Percentiles rank a stretch among this genome's conserved stretches.
Evolutionary conservation across 2,888 invertebrate species (phyloP).

Genomic region (Scelioninae gen. 1): DNA sequence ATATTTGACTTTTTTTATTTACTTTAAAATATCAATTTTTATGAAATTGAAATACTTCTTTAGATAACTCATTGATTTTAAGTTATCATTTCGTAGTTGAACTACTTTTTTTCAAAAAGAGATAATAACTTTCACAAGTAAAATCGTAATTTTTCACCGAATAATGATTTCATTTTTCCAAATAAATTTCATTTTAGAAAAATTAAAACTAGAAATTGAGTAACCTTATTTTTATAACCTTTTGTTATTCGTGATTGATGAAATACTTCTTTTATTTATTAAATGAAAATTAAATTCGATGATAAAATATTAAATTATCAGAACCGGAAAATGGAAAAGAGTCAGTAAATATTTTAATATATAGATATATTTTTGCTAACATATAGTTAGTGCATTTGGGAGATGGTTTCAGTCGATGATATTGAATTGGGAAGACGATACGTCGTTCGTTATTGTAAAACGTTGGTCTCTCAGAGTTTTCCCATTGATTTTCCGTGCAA

Average conservation of each 20-base stretch:
- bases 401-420: neutral
- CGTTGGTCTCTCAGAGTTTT: neutral
- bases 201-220: too few species aligned
- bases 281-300: slow-evolving; percentile 29
- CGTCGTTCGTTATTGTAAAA: neutral
- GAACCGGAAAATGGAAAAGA: slow-evolving; percentile 5
- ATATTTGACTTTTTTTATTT: too few species aligned
- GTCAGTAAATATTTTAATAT: neutral
- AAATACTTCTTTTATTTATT: slow-evolving; percentile 16
- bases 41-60: too few species aligned
- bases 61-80: too few species aligned
- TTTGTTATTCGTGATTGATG: slow-evolving; percentile 20
- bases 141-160: too few species aligned
- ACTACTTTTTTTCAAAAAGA: too few species aligned
- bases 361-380: neutral
- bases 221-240: neutral
- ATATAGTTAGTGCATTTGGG: neutral
- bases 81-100: too few species aligned
- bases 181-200: too few species aligned
- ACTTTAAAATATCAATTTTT: too few species aligned
- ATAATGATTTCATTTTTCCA: too few species aligned
- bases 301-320: slow-evolving; percentile 8
- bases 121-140: too few species aligned
- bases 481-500: neutral
- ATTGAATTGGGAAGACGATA: slow-evolving; percentile 1